Evolutionary conservation across 2,113 vertebrate genomes (phyloP).

Genomic region (Nothocercus julius): DNA sequence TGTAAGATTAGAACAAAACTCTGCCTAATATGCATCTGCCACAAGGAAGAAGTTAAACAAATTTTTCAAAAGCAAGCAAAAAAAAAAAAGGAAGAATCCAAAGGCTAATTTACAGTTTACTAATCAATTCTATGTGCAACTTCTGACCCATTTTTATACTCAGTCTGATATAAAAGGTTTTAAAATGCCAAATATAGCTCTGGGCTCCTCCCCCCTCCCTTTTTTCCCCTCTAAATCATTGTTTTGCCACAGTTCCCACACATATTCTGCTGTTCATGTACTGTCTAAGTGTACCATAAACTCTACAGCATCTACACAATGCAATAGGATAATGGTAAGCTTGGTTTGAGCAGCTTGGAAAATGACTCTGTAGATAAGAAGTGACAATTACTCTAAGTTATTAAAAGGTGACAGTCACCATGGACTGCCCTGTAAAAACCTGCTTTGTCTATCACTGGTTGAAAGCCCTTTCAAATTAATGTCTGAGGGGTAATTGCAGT

Average conservation of each 20-base stretch:
- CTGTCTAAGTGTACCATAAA: not conserved
- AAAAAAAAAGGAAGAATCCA: not conserved
- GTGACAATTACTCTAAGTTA: too few relatives aligned
- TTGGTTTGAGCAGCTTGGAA: not conserved
- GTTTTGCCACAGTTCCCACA: not conserved
- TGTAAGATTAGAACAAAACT: not conserved
- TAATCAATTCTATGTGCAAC: not conserved
- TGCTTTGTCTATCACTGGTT: not conserved
- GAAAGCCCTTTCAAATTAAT: not conserved
- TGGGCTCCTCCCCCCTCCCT: too few relatives aligned
- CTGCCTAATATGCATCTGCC: not conserved
- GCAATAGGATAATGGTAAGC: not conserved
- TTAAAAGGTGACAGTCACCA: not conserved
- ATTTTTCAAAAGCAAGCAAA: not conserved
- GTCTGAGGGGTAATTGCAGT: not conserved
- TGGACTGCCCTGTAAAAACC: not conserved
- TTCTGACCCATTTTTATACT: not conserved
- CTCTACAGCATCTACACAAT: not conserved
- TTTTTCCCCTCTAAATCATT: not conserved
- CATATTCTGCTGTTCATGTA: not conserved
- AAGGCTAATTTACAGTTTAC: not conserved
- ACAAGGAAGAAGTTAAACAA: not conserved
- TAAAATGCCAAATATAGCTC: not conserved
- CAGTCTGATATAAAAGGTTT: not conserved
- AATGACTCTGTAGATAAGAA: too few relatives aligned